A percentile compares a stretch with the other conserved stretches of the same genome.
phyloP scores from a whole-genome alignment of 2,113 vertebrate species.

The Paratilapia polleni region DNA sequence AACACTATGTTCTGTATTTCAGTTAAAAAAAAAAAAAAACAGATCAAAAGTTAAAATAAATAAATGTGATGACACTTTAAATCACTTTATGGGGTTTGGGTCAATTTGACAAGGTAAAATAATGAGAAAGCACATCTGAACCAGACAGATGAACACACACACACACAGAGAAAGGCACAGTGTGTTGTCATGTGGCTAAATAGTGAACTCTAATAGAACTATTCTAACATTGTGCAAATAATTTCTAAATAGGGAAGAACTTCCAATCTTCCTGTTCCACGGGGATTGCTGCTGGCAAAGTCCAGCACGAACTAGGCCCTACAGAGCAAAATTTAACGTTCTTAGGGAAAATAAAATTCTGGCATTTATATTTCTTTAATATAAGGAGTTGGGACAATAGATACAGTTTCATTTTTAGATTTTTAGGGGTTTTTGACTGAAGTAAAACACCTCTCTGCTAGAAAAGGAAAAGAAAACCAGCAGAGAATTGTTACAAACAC shows the following conservation, averaged over 20 bases:
- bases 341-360: too few species aligned
- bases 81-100: background rate
- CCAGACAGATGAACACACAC: background rate
- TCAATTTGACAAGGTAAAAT: fast-evolving
- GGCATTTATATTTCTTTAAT: too few species aligned
- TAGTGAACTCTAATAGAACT: background rate
- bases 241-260: background rate
- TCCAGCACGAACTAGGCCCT: fast-evolving
- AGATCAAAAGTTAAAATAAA: too few species aligned
- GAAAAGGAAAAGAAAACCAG: background rate
- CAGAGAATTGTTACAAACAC: background rate
- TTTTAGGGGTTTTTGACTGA: background rate
- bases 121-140: background rate
- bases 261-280: fast-evolving
- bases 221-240: fast-evolving
- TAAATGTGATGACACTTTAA: background rate
- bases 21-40: background rate
- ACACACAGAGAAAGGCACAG: background rate
- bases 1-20: background rate
- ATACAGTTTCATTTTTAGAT: background rate
- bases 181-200: background rate
- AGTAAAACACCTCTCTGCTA: too few species aligned
- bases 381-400: too few species aligned
- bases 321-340: too few species aligned
- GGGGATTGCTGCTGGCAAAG: background rate